A percentile compares a stretch with the other conserved stretches of the same genome.
Evolutionary conservation across 2,888 invertebrate species (phyloP).

Genomic region (Campopleginae sp.): DNA sequence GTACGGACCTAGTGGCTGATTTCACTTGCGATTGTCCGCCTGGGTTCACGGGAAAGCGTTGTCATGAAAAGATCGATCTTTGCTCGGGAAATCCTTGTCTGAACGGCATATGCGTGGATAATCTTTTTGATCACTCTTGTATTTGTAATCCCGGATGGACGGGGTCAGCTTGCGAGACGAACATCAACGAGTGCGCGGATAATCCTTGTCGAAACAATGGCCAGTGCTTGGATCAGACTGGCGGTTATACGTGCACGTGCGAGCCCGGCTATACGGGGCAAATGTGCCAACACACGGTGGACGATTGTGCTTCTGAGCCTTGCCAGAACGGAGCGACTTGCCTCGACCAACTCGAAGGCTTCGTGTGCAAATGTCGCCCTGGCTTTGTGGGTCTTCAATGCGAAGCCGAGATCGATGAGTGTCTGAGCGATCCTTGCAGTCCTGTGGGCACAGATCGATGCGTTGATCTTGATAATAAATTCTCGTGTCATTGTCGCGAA

Average conservation of each 20-base stretch:
- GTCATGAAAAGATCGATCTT: slow-evolving; percentile 97
- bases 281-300: slow-evolving; percentile 96
- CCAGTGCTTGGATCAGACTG: slow-evolving; percentile 94
- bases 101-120: slow-evolving; percentile 97
- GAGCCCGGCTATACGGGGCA: slow-evolving; percentile 98
- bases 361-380: slow-evolving; percentile 96
- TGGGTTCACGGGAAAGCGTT: slow-evolving; percentile 98
- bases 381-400: slow-evolving; percentile 97
- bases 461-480: slow-evolving; percentile 94
- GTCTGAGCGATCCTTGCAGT: slow-evolving; percentile 95
- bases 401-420: slow-evolving; percentile 97
- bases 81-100: slow-evolving; percentile 96
- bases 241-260: slow-evolving; percentile 94
- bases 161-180: slow-evolving; percentile 93
- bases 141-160: slow-evolving; percentile 97
- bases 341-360: slow-evolving; percentile 94
- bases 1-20: slow-evolving; percentile 97
- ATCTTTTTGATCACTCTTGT: slow-evolving; percentile 93
- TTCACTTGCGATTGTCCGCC: slow-evolving; percentile 97
- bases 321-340: slow-evolving; percentile 97
- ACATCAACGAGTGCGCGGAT: slow-evolving; percentile 95
- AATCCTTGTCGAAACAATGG: slow-evolving; percentile 97
- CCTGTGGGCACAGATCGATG: slow-evolving; percentile 96
- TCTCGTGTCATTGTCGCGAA: slow-evolving; percentile 93
- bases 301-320: slow-evolving; percentile 95